phyloP scores from a whole-genome alignment of 2,113 vertebrate species.

The Cynocephalus volans region DNA sequence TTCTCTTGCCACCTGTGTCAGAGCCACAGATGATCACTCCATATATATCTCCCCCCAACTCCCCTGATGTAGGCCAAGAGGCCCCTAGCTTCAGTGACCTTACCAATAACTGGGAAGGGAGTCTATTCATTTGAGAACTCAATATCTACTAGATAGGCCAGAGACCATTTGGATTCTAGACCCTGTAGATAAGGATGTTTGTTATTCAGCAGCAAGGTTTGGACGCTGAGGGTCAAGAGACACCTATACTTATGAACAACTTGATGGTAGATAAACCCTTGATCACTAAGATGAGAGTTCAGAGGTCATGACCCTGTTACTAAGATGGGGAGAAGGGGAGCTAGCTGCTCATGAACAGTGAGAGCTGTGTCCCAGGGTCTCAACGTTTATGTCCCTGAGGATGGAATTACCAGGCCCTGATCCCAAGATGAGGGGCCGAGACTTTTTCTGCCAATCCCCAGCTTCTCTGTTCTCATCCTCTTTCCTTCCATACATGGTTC shows the following conservation, averaged over 20 bases:
- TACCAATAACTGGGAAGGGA: background rate
- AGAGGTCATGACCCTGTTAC: background rate
- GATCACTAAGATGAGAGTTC: background rate
- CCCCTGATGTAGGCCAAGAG: background rate
- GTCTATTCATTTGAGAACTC: background rate
- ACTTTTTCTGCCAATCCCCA: background rate
- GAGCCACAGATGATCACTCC: background rate
- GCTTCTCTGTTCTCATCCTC: background rate
- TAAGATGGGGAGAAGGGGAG: background rate
- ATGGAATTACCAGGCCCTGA: background rate
- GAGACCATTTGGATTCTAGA: background rate
- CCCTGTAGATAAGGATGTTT: background rate
- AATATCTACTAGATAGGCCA: background rate
- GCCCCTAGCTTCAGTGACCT: background rate
- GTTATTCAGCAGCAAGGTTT: slow-evolving; percentile 22
- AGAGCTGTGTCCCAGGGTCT: background rate
- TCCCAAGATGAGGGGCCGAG: background rate
- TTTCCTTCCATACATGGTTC: background rate
- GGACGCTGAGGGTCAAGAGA: background rate
- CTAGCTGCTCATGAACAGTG: background rate
- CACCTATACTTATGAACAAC: background rate
- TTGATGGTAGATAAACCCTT: background rate
- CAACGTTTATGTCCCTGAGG: background rate
- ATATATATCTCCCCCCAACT: background rate
- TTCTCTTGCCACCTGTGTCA: background rate